These are phyloP conservation scores for Physella acuta DNA, from an alignment of 1,140 invertebrate species.

Conservation along the genomic window DNA sequence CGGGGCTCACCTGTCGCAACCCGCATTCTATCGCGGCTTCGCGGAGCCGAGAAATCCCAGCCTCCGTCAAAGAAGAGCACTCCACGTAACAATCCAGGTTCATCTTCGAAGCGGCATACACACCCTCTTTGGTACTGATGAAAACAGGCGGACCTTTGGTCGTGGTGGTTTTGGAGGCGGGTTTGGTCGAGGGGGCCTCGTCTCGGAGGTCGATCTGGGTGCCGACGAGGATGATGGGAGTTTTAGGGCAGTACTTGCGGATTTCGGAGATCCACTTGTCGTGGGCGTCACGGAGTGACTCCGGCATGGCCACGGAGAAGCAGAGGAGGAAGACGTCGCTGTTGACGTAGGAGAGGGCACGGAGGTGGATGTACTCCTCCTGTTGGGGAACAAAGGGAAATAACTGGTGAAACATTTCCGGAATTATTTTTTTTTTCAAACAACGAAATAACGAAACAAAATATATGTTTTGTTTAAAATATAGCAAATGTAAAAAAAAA, in stretches of 20 bases:
- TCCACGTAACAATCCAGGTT: slow-evolving; percentile 87
- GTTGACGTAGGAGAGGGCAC: slow-evolving; percentile 93
- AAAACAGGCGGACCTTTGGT: slow-evolving; percentile 12
- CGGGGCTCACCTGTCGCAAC: slow-evolving; percentile 10
- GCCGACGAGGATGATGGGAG: slow-evolving; percentile 82
- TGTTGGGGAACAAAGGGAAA: slow-evolving; percentile 67
- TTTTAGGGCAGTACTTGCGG: slow-evolving; percentile 71
- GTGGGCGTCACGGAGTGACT: slow-evolving; percentile 97
- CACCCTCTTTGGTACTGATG: slow-evolving; percentile 74
- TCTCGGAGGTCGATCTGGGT: slow-evolving; percentile 55
- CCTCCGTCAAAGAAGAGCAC: slow-evolving; percentile 87
- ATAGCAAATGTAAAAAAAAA: too few species aligned
- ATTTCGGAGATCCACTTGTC: slow-evolving; percentile 75
- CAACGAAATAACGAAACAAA: too few species aligned
- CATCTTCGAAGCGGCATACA: slow-evolving; percentile 67
- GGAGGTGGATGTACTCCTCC: slow-evolving; percentile 90
- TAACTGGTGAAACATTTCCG: too few species aligned
- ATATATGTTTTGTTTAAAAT: too few species aligned
- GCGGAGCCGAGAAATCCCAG: slow-evolving; percentile 66
- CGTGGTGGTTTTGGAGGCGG: slow-evolving; percentile 63
- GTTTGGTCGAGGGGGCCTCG: slow-evolving; percentile 68
- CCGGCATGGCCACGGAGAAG: slow-evolving; percentile 97
- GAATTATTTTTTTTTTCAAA: too few species aligned
- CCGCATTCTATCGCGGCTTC: slow-evolving; percentile 35
- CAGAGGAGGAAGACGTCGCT: slow-evolving; percentile 99